Evolutionary conservation across 1,140 invertebrate genomes (phyloP).

Genomic region (Apis cerana): DNA sequence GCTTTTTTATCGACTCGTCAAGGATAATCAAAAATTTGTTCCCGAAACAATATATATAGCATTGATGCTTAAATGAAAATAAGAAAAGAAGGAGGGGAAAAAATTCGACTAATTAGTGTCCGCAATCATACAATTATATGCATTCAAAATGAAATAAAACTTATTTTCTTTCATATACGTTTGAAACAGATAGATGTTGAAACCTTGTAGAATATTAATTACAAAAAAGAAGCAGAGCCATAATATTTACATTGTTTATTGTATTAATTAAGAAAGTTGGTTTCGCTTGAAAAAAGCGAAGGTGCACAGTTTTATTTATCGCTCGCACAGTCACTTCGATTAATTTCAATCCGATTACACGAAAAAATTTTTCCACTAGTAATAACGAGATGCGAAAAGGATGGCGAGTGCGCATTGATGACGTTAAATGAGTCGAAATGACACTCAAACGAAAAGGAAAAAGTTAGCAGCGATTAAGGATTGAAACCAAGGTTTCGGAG

Average conservation of each 20-base stretch:
- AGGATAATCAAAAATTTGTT: background rate
- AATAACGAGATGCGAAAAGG: background rate
- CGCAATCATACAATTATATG: background rate
- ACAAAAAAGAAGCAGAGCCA: too few species aligned
- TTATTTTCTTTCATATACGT: background rate
- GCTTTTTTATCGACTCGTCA: too few species aligned
- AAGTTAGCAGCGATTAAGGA: background rate
- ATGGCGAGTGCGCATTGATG: background rate
- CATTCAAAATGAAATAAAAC: background rate
- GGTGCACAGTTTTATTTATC: background rate
- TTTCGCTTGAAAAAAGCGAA: background rate
- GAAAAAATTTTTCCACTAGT: background rate
- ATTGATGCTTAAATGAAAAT: background rate
- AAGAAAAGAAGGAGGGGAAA: background rate
- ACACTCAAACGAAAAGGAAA: background rate
- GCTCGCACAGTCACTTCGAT: background rate
- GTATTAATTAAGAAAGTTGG: background rate
- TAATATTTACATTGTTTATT: too few species aligned
- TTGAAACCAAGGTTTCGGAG: conserved; percentile 17
- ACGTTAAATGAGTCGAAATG: background rate
- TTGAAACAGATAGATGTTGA: too few species aligned
- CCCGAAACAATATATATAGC: background rate
- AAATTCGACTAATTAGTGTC: background rate
- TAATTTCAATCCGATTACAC: background rate
- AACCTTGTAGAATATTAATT: background rate